phyloP scores from a whole-genome alignment of 2,888 invertebrate species.

The Therioaphis trifolii region DNA sequence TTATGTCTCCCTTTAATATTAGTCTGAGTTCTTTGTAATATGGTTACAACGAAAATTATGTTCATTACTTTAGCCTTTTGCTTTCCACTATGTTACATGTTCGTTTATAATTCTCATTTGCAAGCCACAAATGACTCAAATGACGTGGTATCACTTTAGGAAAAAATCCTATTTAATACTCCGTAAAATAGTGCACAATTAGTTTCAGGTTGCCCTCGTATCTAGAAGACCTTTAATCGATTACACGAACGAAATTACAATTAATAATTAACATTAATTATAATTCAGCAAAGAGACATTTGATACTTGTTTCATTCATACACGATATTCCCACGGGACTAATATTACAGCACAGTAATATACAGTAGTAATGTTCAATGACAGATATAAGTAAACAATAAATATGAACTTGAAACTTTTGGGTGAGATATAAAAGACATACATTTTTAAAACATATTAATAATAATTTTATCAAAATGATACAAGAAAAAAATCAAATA shows the following conservation, averaged over 20 bases:
- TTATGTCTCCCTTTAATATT: conserved; percentile 13
- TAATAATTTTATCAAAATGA: no score
- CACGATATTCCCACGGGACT: no score
- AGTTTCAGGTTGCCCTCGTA: background rate
- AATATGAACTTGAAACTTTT: no score
- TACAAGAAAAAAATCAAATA: no score
- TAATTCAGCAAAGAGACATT: no score
- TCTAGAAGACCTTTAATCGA: background rate
- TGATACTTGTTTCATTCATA: no score
- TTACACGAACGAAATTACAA: background rate
- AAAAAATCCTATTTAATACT: conserved; percentile 6
- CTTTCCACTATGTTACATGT: background rate
- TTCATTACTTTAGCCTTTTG: background rate
- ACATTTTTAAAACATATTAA: no score
- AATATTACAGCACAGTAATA: no score
- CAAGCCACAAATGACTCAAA: background rate
- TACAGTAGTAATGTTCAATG: no score
- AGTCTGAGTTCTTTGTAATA: background rate
- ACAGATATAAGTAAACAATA: no score
- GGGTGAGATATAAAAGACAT: no score
- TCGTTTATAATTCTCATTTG: background rate
- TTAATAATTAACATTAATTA: no score
- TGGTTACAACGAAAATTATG: background rate
- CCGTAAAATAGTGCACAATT: background rate
- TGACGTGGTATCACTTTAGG: background rate